Percentiles rank a stretch among this genome's conserved stretches.
phyloP scores from a whole-genome alignment of 2,888 invertebrate genomes.

The Argynnis bischoffii region DNA sequence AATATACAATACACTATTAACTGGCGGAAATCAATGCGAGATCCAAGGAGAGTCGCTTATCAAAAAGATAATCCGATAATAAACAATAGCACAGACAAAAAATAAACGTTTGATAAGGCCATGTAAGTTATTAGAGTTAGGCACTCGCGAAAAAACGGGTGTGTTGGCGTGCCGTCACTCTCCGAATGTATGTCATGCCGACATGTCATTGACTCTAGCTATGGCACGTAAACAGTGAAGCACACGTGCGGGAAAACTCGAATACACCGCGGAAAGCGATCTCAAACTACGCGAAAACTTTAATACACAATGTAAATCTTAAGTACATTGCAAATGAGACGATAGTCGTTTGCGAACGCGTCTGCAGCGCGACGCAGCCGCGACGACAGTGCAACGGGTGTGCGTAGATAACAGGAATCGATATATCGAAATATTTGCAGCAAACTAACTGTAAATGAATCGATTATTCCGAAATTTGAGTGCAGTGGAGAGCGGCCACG shows the following conservation, averaged over 20 bases:
- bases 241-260: constrained; percentile 66
- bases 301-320: constrained; percentile 28
- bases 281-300: constrained; percentile 12
- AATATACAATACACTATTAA: constrained; percentile 35
- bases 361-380: constrained; percentile 44
- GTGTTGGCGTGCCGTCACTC: constrained; percentile 67
- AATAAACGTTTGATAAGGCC: constrained; percentile 48
- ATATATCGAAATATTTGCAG: constrained; percentile 47
- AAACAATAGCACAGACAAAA: constrained; percentile 36
- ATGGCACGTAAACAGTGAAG: constrained; percentile 68
- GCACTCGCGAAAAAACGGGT: constrained; percentile 61
- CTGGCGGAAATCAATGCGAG: constrained; percentile 24
- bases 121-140: constrained; percentile 29
- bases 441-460: constrained; percentile 35
- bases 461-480: constrained; percentile 55
- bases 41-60: constrained; percentile 29
- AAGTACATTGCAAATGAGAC: constrained; percentile 20
- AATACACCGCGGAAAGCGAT: constrained; percentile 50
- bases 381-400: constrained; percentile 43
- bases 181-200: constrained; percentile 79
- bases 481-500: constrained; percentile 61
- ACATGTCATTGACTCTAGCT: constrained; percentile 74
- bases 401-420: constrained; percentile 40
- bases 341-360: constrained; percentile 35
- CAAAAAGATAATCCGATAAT: constrained; percentile 34